Evolutionary conservation across 2,888 invertebrate species (phyloP).

Genomic region (Drosophila prostipennis): DNA sequence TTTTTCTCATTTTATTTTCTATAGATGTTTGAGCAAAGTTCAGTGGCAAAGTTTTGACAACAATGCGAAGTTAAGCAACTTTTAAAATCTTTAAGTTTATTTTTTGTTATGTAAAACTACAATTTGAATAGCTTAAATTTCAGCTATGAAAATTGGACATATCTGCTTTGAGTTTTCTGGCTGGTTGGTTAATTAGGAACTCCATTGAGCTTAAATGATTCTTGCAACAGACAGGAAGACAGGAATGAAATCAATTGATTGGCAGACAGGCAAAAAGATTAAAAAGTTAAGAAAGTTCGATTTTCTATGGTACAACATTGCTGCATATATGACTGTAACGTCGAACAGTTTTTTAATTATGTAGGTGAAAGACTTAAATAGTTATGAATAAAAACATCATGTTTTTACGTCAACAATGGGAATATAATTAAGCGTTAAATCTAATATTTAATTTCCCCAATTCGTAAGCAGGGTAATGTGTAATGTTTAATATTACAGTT

Average conservation of each 20-base stretch:
- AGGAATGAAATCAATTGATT: constrained; percentile 1
- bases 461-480: background rate
- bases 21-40: constrained; percentile 54
- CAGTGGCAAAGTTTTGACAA: constrained; percentile 49
- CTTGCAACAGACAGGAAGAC: background rate
- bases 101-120: background rate
- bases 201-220: background rate
- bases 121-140: constrained; percentile 21
- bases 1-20: constrained; percentile 18
- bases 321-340: too few species aligned
- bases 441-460: background rate
- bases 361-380: too few species aligned
- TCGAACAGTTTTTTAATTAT: too few species aligned
- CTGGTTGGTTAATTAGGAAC: constrained; percentile 2
- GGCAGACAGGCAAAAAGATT: background rate
- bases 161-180: background rate
- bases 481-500: too few species aligned
- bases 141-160: background rate
- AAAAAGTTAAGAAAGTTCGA: background rate
- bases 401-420: too few species aligned
- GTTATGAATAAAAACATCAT: too few species aligned
- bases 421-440: too few species aligned
- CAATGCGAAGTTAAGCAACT: constrained; percentile 33
- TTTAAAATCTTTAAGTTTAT: constrained; percentile 14
- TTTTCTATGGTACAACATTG: background rate